Conservation (phyloP, 2,888 invertebrate genomes). For the Drosophila lutescens region DNA sequence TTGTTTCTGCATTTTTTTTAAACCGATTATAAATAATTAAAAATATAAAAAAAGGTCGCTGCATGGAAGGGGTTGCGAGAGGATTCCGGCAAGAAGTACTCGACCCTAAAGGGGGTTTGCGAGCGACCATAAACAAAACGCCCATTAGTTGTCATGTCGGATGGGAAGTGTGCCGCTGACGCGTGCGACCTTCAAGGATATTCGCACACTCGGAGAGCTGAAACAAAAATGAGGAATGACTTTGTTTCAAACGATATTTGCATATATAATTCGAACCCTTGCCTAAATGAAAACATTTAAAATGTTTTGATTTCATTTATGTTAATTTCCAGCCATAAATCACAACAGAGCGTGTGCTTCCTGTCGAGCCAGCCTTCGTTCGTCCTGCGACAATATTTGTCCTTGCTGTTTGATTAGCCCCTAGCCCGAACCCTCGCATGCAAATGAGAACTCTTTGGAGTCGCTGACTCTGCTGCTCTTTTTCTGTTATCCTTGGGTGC, state of each 20-base stretch:
- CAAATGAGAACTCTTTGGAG: slow-evolving; percentile 45
- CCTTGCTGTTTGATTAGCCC: slow-evolving; percentile 65
- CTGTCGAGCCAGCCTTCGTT: slow-evolving; percentile 63
- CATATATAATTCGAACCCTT: slow-evolving; percentile 64
- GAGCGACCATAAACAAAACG: slow-evolving; percentile 75
- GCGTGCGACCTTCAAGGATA: slow-evolving; percentile 78
- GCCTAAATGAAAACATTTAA: slow-evolving; percentile 74
- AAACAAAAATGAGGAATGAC: slow-evolving; percentile 53
- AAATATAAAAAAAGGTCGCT: slow-evolving; percentile 41
- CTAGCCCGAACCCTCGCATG: slow-evolving; percentile 40
- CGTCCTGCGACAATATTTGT: slow-evolving; percentile 52
- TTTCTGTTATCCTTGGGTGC: slow-evolving; percentile 62
- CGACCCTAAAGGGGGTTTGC: slow-evolving; percentile 71
- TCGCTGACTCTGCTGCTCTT: slow-evolving; percentile 51
- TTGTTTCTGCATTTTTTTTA: slow-evolving; percentile 29
- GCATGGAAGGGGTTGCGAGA: slow-evolving; percentile 33
- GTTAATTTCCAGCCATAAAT: slow-evolving; percentile 80
- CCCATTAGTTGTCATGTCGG: slow-evolving; percentile 68
- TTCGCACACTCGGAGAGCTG: slow-evolving; percentile 50
- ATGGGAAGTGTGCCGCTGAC: slow-evolving; percentile 45
- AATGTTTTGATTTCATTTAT: slow-evolving; percentile 82
- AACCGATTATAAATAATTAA: slow-evolving; percentile 77
- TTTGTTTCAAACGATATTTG: slow-evolving; percentile 68
- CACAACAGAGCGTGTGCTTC: slow-evolving; percentile 82
- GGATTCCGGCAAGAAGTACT: slow-evolving; percentile 6